Evolutionary conservation across 35 echinoderm and acorn worm species (phyloP), one percentile per base, ranked within the genome.

Genomic region (Heliocidaris tuberculata): DNA sequence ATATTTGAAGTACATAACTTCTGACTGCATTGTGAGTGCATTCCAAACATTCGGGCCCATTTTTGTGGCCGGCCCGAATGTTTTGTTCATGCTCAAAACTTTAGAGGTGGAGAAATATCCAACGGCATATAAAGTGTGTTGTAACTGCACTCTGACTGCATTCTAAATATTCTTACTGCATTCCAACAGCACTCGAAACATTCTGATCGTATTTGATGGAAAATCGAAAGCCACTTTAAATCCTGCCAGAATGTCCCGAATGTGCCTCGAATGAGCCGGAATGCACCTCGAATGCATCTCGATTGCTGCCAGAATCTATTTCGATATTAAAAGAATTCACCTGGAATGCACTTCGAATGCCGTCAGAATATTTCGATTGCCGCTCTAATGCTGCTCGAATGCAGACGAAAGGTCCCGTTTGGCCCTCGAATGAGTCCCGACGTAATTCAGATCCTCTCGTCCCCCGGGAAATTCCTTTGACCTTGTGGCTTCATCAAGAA

Each of bases 401-500:
- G 35, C 35, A 42, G 35, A 1, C 35, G 35, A 3, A 42, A 42
- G 0, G 35, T 42, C 35, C 3, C 35, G 35, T 1, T 42, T 42
- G 35, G 3, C 35, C 35, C 35, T 42, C 35, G 35, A 42, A 42
- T 42, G 35, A 42, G 3, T 1, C 35, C 35, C 1, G 35, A 42
- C 35, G 35, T 42, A 42, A 42, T 42, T 42, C 7, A 49, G 50
- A 94, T 31, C 93, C 30, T 31, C 4, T 94, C 7, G 70, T 94
- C 93, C 30, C 47, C 4, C 30, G 3, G 30, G 49, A 94, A 11
- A 31, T 94, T 49, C 4, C 93, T 50, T 1, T 31, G 30, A 59
- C 12, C 49, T 5, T 54, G 60, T 8, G 93, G 93, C 50, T 94
- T 94, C 93, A 94, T 94, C 21, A 94, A 86, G 85, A 86, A 86